A percentile compares a stretch with the other conserved stretches of the same genome.
phyloP scores from a whole-genome alignment of 1,140 invertebrate species.

The Heliconius congener region DNA sequence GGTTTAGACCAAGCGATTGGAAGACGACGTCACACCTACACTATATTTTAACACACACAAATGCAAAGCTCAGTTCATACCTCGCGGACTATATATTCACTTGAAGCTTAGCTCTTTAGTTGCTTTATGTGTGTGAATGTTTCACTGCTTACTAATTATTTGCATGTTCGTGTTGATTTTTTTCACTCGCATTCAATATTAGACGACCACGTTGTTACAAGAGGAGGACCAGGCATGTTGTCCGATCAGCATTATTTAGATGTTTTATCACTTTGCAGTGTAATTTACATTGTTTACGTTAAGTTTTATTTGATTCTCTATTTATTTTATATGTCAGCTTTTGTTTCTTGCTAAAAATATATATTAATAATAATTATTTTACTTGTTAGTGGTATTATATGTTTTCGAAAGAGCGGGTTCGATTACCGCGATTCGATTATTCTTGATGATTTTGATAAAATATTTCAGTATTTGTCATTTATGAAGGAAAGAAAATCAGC shows the following conservation, averaged over 20 bases:
- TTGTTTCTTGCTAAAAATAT: neutral
- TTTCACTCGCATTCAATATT: neutral
- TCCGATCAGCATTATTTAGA: neutral
- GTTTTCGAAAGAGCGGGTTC: neutral
- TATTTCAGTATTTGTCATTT: neutral
- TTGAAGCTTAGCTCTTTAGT: slow-evolving; percentile 6
- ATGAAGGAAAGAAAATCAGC: neutral
- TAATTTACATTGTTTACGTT: neutral
- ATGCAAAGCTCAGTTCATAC: too few species aligned
- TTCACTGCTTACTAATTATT: slow-evolving; percentile 7
- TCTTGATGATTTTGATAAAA: neutral
- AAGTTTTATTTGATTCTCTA: neutral
- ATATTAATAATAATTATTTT: neutral
- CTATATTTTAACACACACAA: too few species aligned
- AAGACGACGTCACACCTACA: too few species aligned
- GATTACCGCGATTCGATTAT: neutral
- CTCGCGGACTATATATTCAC: neutral
- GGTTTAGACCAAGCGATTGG: too few species aligned
- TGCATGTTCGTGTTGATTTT: neutral
- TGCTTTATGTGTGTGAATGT: neutral
- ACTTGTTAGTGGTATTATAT: neutral
- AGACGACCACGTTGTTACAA: neutral
- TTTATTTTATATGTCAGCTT: neutral
- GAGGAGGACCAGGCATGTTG: neutral
- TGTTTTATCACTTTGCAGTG: neutral